Conservation (phyloP, 1,140 invertebrate species). For the Panulirus ornatus region DNA sequence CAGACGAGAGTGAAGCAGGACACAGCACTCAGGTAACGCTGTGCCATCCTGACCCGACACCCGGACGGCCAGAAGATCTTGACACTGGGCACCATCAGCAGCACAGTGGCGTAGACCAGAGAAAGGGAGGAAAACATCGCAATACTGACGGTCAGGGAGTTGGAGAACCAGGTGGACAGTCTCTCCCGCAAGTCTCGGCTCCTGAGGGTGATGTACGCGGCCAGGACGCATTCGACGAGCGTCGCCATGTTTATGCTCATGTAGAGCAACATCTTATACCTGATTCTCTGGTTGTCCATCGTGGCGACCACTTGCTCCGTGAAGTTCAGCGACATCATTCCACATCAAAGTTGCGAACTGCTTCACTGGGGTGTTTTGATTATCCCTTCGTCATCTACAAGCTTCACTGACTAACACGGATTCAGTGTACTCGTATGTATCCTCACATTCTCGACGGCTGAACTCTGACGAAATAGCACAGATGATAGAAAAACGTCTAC, state of each 20-base stretch:
- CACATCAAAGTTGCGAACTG: background rate
- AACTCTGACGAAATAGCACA: no score
- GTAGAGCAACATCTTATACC: background rate
- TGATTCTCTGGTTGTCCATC: background rate
- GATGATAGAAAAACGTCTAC: no score
- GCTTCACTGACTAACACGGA: no score
- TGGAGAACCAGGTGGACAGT: constrained; percentile 12
- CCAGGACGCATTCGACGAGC: constrained; percentile 28
- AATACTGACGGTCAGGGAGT: constrained; percentile 3
- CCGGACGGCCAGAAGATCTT: background rate
- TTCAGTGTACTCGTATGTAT: background rate
- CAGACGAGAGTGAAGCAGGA: constrained; percentile 27
- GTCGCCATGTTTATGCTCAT: constrained; percentile 13
- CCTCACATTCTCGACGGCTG: no score
- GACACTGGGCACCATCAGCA: background rate
- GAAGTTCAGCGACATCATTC: background rate
- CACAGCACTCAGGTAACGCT: constrained; percentile 44
- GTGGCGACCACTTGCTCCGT: no score
- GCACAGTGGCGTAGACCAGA: background rate
- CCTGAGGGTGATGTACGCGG: constrained; percentile 16
- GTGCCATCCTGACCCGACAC: constrained; percentile 44
- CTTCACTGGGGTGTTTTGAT: background rate
- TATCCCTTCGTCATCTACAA: background rate
- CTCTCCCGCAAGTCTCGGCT: background rate
- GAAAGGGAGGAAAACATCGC: constrained; percentile 16